These are phyloP conservation scores for Sebastes fasciatus DNA, from an alignment of 2,113 vertebrate genomes.

Conservation along the genomic window DNA sequence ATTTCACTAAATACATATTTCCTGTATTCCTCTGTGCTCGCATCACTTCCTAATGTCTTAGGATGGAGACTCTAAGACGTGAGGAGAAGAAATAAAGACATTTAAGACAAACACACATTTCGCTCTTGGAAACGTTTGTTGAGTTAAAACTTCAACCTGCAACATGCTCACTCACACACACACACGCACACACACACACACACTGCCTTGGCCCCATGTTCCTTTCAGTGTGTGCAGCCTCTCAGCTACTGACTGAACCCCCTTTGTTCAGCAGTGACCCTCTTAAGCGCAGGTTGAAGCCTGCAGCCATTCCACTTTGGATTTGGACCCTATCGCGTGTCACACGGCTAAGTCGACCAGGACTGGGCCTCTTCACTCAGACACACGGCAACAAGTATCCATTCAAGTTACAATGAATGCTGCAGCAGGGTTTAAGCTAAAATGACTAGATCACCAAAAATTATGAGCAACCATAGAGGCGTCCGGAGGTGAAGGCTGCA, in stretches of 20 bases:
- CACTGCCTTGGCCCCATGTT: conserved; percentile 34
- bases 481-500: background rate
- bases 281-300: conserved; percentile 76
- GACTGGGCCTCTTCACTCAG: conserved; percentile 65
- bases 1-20: conserved; percentile 39
- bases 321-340: conserved; percentile 80
- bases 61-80: conserved; percentile 1
- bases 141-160: conserved; percentile 28
- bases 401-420: conserved; percentile 44
- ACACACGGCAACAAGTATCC: conserved; percentile 67
- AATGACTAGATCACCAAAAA: conserved; percentile 10
- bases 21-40: conserved; percentile 22
- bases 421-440: conserved; percentile 27
- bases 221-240: conserved; percentile 66
- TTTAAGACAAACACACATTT: conserved; percentile 7
- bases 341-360: conserved; percentile 71
- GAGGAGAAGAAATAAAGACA: background rate
- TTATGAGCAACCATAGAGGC: background rate
- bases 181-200: conserved; percentile 25
- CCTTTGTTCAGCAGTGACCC: conserved; percentile 76
- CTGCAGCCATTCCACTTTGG: conserved; percentile 79
- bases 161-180: background rate
- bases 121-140: conserved; percentile 21
- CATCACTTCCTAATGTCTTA: conserved; percentile 8
- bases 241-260: conserved; percentile 72